These are phyloP conservation scores for Trachelipus rathkii DNA, from an alignment of 1,140 invertebrate species.

Conservation along the genomic window DNA sequence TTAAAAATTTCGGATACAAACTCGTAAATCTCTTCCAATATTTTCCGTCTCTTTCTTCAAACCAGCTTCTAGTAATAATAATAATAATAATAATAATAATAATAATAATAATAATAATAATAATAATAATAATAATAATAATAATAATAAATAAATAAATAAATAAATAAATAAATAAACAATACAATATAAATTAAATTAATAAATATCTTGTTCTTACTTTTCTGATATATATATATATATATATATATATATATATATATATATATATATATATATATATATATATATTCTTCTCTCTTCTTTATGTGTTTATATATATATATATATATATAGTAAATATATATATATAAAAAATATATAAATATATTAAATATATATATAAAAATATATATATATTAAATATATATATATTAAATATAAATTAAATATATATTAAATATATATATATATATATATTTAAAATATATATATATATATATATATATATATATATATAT, in stretches of 20 bases:
- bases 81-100: neutral
- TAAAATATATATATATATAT: conserved; percentile 4
- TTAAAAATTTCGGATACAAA: no score
- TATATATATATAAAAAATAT: neutral
- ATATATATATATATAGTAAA: neutral
- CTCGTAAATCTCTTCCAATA: no score
- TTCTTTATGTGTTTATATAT: neutral
- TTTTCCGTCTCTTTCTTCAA: no score
- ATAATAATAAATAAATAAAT: conserved; percentile 5
- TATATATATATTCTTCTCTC: conserved; percentile 9
- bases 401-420: neutral
- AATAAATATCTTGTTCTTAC: no score
- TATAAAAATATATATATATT: neutral
- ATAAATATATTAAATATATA: no score
- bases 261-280: conserved; percentile 12
- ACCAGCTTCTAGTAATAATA: neutral
- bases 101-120: conserved; percentile 8
- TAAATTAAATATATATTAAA: neutral
- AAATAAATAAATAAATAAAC: neutral
- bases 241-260: conserved; percentile 7
- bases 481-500: conserved; percentile 8
- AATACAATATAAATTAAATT: no score
- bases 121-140: conserved; percentile 8
- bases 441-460: conserved; percentile 10
- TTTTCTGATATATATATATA: neutral